Conservation (phyloP, 2,797 vertebrate genomes). For the Bradypus variegatus region DNA sequence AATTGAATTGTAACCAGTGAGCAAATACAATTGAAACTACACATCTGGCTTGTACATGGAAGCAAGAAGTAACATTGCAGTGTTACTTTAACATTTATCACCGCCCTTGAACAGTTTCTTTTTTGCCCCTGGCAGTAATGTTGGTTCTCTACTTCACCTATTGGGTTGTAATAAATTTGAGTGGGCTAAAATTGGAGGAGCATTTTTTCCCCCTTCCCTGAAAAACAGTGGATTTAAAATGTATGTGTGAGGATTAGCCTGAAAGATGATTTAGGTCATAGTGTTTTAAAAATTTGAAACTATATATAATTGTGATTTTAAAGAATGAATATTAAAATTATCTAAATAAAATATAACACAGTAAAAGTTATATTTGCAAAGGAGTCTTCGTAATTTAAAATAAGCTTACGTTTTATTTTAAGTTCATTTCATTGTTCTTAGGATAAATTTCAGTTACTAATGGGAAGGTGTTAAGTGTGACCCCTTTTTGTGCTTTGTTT, state of each 20-base stretch:
- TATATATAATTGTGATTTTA: not conserved
- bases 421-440: not conserved
- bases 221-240: not conserved
- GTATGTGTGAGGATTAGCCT: not conserved
- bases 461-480: rapidly evolving
- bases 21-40: not conserved
- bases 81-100: not conserved
- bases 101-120: not conserved
- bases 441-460: rapidly evolving
- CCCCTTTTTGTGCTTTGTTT: not conserved
- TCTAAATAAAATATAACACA: not conserved
- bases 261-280: not conserved
- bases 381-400: not conserved
- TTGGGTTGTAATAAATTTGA: not conserved
- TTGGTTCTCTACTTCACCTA: not conserved
- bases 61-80: rapidly evolving
- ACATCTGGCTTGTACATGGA: not conserved
- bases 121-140: not conserved
- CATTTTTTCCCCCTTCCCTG: not conserved
- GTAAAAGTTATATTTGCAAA: not conserved
- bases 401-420: not conserved
- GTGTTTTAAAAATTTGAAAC: not conserved
- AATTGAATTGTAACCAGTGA: not conserved
- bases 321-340: not conserved
- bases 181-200: not conserved